Evolutionary conservation across 1,140 invertebrate species (phyloP).

Genomic region (Drosophila pseudoobscura): DNA sequence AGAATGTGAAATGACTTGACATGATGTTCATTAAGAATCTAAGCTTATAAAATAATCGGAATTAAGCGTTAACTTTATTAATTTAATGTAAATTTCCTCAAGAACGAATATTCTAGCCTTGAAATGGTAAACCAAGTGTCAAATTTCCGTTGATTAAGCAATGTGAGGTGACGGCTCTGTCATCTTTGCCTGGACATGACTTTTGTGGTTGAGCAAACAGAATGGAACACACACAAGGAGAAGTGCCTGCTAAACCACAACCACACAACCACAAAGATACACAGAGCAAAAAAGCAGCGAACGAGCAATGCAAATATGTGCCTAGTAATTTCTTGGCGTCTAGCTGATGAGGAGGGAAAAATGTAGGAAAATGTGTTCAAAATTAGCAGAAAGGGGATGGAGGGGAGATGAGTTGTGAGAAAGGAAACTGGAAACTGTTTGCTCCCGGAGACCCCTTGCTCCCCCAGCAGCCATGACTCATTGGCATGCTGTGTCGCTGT

Average conservation of each 20-base stretch:
- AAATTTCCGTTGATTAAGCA: neutral
- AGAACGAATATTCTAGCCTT: too few species aligned
- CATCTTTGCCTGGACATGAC: slow-evolving; percentile 24
- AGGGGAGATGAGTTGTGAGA: neutral
- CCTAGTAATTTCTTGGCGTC: slow-evolving; percentile 45
- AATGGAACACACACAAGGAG: slow-evolving; percentile 7
- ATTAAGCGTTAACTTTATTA: too few species aligned
- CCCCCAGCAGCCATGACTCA: slow-evolving; percentile 25
- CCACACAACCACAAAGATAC: slow-evolving; percentile 1
- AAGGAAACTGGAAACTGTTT: slow-evolving; percentile 20
- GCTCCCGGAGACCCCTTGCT: slow-evolving; percentile 14
- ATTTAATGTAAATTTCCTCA: too few species aligned
- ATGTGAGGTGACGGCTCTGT: slow-evolving; percentile 27
- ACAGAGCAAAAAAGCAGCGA: neutral
- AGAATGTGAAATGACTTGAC: too few species aligned
- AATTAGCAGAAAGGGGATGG: neutral
- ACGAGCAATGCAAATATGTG: slow-evolving; percentile 19
- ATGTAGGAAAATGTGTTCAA: slow-evolving; percentile 4
- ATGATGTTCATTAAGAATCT: too few species aligned
- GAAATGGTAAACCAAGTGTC: too few species aligned
- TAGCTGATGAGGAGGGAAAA: slow-evolving; percentile 12
- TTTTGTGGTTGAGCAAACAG: slow-evolving; percentile 22
- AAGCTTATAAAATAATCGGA: too few species aligned
- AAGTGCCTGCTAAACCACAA: slow-evolving; percentile 10
- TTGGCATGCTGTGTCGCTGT: slow-evolving; percentile 6